Base-by-base conservation (phyloP, 2,888 invertebrate genomes). In the Pherbina coryleti region DNA sequence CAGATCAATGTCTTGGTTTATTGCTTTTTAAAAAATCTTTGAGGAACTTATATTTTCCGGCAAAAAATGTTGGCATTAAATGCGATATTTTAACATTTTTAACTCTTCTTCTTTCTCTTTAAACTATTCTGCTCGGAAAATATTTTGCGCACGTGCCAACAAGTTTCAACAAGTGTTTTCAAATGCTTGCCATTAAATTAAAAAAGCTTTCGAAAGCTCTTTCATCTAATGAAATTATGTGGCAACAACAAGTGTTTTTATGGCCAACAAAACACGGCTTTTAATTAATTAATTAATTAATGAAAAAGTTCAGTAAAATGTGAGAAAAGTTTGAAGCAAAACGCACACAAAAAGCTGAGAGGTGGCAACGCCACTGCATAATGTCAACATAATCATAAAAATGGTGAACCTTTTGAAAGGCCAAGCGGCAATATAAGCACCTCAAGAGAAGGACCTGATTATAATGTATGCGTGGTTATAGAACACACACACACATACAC, bases 381-480 rank as follows among this genome's bases (percentile, higher is more conserved):
- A 22, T 67, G 31, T 71, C 34, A 34, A 34, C 70, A 70, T 53
- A 51, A 70, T 70, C 49, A 70, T 70, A 53, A 55, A 53, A 71
- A 53, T 55, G 71, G 11, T 28, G 19, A 66, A 9, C 71, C 53
- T 55, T 55, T 28, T 55, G 71, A 31, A 25, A 22, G 22, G 19
- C 55, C 22, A n/a, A 9, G 7, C n/a, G 14, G 8, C n/a, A 17
- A 60, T 34, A 8, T 19, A 31, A 67, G 44, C 19, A 22, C 44
- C 37, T 34, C 44, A 14, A n/a, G 67, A 14, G 67, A 22, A 31
- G 67, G 22, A 44, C 19, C 7, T 67, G 37, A 79, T 80, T 79
- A 76, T 75, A 79, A 71, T 71, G 51, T 57, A 70, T 55, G 67
- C 71, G 34, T 64, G 73, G 57, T 76, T 67, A 55, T 62, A 70